A percentile compares a stretch with the other conserved stretches of the same genome.
These are phyloP conservation scores for Standfussiana lucernea DNA, from an alignment of 2,888 invertebrate genomes.

Conservation along the genomic window DNA sequence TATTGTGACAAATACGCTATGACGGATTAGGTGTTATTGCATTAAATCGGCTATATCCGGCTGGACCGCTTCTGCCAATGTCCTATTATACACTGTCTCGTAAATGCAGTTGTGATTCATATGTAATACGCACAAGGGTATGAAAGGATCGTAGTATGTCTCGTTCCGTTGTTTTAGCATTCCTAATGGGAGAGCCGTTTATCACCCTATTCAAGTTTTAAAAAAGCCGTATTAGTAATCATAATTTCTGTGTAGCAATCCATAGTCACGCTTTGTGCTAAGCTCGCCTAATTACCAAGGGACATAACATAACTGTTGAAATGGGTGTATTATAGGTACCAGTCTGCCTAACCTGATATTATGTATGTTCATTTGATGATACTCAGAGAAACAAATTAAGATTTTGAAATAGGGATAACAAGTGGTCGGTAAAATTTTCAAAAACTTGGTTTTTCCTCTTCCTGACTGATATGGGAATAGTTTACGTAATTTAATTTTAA, in stretches of 20 bases:
- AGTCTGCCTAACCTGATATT: background rate
- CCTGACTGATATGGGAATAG: background rate
- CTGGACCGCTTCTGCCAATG: slow-evolving; percentile 42
- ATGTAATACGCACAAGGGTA: slow-evolving; percentile 8
- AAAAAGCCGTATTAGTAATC: background rate
- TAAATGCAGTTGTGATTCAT: slow-evolving; percentile 4
- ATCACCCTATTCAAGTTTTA: background rate
- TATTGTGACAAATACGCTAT: background rate
- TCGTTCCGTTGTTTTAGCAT: slow-evolving; percentile 14
- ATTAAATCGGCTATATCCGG: slow-evolving; percentile 27
- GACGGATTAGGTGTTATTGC: background rate
- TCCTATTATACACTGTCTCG: slow-evolving; percentile 23
- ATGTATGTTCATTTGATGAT: background rate
- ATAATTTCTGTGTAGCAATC: background rate
- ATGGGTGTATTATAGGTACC: background rate
- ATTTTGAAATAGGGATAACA: background rate
- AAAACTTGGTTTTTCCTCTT: background rate
- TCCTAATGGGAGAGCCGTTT: background rate
- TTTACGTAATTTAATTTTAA: background rate
- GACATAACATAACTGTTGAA: background rate
- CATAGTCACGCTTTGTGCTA: background rate
- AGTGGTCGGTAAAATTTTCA: background rate
- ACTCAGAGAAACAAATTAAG: background rate
- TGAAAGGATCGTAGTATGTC: slow-evolving; percentile 20
- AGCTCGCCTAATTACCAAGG: background rate